Evolutionary conservation across 2,113 vertebrate genomes (phyloP), one percentile per base, ranked within the genome.

Genomic region (Odocoileus hemionus): DNA sequence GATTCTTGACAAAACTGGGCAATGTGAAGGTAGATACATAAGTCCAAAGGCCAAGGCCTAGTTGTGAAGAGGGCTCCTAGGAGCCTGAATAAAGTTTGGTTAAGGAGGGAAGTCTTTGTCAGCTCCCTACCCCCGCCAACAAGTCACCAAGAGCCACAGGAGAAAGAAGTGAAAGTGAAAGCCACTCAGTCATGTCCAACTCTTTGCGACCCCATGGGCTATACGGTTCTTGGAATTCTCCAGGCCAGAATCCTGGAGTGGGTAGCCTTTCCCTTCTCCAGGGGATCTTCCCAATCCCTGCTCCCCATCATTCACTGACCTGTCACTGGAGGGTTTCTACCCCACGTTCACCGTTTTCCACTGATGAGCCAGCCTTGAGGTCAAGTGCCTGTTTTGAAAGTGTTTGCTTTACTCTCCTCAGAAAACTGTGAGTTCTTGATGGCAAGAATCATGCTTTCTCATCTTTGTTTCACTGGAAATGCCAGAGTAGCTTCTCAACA

Each of bases 361-460:
- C 23, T 17, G 19, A 12, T 36, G 45, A 89, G 54, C 25, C 4
- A 26, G 50, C 25, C 1, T 13, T 45, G 45, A 28, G 0, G 21
- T 47, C 30, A 4, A 43, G 8, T 6, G 3, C 25, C 74, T 76
- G n/a, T 23, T 61, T 36, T 6, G 0, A 9, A 8, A 58, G 1
- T 54, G 25, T 30, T 91, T 60, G 6, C 13, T 70, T 86, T 23
- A 25, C 79, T 84, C 11, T 26, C 36, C 55, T 61, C n/a, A 52
- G 13, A 93, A 25, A 74, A 33, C 36, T 84, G 5, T 47, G 26
- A 50, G 19, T 86, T 86, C 60, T n/a, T 39, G 15, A 25, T 25
- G 15, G 7, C 50, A 39, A 1, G 15, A 4, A 33, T 11, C 8
- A 2, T 39, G 8, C n/a, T 89, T 86, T 57, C 50, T 85, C 33